Percentiles rank a stretch among this genome's conserved stretches.
phyloP scores from a whole-genome alignment of 2,113 vertebrate genomes.

The Laticauda colubrina region DNA sequence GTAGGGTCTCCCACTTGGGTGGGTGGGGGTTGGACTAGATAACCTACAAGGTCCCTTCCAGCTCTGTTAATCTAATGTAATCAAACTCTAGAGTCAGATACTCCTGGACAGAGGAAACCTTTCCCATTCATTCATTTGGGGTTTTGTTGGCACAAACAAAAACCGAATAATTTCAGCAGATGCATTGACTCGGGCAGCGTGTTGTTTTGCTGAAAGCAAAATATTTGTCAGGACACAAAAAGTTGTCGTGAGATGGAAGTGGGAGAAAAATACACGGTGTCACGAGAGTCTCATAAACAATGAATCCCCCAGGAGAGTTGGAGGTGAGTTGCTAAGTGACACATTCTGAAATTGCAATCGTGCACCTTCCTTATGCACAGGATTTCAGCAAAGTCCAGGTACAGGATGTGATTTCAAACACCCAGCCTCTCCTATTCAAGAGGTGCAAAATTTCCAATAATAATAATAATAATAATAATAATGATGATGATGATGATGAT shows the following conservation, averaged over 20 bases:
- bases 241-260: too few species aligned
- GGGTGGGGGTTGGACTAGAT: too few species aligned
- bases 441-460: too few species aligned
- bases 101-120: too few species aligned
- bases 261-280: neutral
- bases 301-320: constrained; percentile 47
- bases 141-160: neutral
- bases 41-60: too few species aligned
- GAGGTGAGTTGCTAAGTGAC: constrained; percentile 61
- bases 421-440: neutral
- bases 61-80: too few species aligned
- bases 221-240: neutral
- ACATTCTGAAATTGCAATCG: neutral
- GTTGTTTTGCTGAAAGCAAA: neutral
- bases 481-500: too few species aligned
- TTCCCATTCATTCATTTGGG: too few species aligned
- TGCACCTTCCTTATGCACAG: neutral
- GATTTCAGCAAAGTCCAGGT: neutral
- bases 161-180: neutral
- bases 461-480: too few species aligned
- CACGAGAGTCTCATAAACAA: constrained; percentile 43
- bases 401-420: neutral
- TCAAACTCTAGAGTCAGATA: too few species aligned
- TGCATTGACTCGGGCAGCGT: neutral
- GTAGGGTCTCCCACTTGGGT: too few species aligned